phyloP scores from a whole-genome alignment of 2,113 vertebrate species.

The Chionis minor region DNA sequence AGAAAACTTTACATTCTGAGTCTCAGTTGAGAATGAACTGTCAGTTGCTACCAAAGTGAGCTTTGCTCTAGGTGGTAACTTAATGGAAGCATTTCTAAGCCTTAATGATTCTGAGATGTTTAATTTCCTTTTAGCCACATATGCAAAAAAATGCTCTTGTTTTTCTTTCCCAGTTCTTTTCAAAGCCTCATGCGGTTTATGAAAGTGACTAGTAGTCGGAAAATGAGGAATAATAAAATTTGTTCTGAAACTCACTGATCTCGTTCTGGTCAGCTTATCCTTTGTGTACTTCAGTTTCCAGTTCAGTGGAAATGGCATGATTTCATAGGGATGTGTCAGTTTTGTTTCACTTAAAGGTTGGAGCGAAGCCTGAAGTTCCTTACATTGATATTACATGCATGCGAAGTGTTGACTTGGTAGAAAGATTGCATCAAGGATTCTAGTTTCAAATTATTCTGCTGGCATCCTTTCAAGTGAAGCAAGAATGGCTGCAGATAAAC shows the following conservation, averaged over 20 bases:
- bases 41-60: not conserved
- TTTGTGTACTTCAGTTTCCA: not conserved
- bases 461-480: not conserved
- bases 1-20: not conserved
- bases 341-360: not conserved
- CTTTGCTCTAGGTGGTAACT: not conserved
- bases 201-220: not conserved
- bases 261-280: not conserved
- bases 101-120: not conserved
- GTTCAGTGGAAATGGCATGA: not conserved
- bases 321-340: not conserved
- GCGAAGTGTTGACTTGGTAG: not conserved
- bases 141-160: not conserved
- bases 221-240: not conserved
- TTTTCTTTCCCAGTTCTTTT: not conserved
- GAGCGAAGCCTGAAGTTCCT: not conserved
- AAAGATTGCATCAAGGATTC: not conserved
- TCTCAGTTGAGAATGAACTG: not conserved
- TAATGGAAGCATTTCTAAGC: not conserved
- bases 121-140: not conserved
- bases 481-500: not conserved
- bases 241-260: not conserved
- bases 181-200: not conserved
- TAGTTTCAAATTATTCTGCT: not conserved
- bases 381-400: not conserved